Evolutionary conservation across 2,797 vertebrate species (phyloP).

Genomic region (Columba guinea): DNA sequence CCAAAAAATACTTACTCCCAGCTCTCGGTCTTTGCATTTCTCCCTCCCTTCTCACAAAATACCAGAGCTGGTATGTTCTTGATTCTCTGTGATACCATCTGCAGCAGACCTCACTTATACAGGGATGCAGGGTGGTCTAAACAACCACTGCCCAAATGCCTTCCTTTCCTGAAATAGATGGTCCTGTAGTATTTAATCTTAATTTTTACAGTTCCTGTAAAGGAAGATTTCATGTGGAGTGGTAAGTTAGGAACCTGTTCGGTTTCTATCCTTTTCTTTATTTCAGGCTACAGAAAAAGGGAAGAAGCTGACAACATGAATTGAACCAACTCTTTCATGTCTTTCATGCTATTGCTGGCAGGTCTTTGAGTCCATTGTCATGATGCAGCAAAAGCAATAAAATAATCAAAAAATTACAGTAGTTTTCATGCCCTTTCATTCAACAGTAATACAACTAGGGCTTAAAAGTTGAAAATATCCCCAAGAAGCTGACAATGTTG

Average conservation of each 20-base stretch:
- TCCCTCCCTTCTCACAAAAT: background rate
- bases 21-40: background rate
- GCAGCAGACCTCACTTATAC: background rate
- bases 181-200: background rate
- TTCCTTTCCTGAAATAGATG: background rate
- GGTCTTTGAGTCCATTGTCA: background rate
- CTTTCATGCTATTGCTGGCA: slow-evolving; percentile 24
- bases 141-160: background rate
- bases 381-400: background rate
- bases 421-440: background rate
- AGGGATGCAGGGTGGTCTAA: background rate
- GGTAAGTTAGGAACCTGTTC: background rate
- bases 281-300: background rate
- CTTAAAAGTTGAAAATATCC: background rate
- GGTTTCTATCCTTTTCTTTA: slow-evolving; percentile 23
- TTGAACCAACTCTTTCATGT: slow-evolving; percentile 21
- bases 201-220: background rate
- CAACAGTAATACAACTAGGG: background rate
- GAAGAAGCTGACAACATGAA: background rate
- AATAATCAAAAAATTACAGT: background rate
- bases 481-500: background rate
- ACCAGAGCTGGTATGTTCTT: background rate
- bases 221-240: background rate
- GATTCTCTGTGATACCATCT: background rate
- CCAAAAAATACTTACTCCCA: background rate